phyloP scores from a whole-genome alignment of 1,140 invertebrate species.

The Diplogasteroides magnus region DNA sequence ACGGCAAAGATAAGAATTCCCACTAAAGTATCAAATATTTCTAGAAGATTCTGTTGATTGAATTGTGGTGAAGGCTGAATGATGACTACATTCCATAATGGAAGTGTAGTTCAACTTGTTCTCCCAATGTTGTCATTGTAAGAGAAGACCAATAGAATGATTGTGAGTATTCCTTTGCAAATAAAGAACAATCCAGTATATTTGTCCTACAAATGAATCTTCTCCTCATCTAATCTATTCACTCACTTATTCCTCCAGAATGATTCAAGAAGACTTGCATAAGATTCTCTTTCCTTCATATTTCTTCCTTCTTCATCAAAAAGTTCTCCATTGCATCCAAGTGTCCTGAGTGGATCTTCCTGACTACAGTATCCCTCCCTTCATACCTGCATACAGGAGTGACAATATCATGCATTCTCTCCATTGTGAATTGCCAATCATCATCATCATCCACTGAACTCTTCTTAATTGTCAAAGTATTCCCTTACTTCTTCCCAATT shows the following conservation, averaged over 20 bases:
- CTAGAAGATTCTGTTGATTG: constrained; percentile 11
- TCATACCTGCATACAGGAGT: not conserved
- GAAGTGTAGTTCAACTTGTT: constrained; percentile 5
- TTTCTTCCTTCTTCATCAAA: not conserved
- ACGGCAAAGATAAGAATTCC: constrained; percentile 19
- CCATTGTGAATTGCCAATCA: constrained; percentile 16
- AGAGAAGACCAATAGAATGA: constrained; percentile 22
- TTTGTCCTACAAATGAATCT: constrained; percentile 6
- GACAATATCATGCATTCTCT: constrained; percentile 8
- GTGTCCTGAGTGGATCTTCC: no score
- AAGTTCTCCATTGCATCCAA: no score
- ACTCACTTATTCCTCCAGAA: constrained; percentile 13
- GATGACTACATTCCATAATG: not conserved
- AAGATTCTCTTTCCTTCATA: constrained; percentile 12
- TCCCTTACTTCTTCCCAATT: not conserved
- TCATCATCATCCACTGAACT: not conserved
- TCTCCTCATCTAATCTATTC: not conserved
- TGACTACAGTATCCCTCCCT: no score
- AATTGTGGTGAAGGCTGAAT: constrained; percentile 9
- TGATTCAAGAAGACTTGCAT: constrained; percentile 7
- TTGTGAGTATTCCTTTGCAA: constrained; percentile 16
- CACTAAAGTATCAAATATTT: constrained; percentile 12
- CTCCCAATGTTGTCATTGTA: constrained; percentile 22
- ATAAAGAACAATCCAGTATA: constrained; percentile 9
- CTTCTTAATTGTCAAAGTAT: not conserved